These are phyloP conservation scores for Perca schrenkii DNA, from an alignment of 2,113 vertebrate species.

Conservation along the genomic window DNA sequence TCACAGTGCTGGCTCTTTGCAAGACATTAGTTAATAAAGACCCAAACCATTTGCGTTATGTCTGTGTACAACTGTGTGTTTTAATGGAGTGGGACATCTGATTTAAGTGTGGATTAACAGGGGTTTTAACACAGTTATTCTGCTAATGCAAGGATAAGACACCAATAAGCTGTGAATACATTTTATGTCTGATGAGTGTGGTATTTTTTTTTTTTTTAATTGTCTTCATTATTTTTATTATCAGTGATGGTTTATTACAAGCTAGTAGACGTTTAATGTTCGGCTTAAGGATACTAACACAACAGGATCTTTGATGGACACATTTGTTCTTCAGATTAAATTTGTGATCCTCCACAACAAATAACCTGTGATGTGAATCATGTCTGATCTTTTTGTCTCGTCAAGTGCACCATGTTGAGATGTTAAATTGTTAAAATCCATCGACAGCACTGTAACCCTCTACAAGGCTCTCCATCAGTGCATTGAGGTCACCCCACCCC, in stretches of 20 bases:
- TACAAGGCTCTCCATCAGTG: slow-evolving; percentile 35
- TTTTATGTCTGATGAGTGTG: background rate
- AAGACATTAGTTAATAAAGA: slow-evolving; percentile 24
- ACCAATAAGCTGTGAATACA: background rate
- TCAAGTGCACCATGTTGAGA: background rate
- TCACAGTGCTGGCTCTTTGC: slow-evolving; percentile 12
- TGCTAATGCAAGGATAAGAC: background rate
- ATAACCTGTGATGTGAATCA: background rate
- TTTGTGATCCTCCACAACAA: slow-evolving; percentile 24
- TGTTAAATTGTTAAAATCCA: slow-evolving; percentile 38
- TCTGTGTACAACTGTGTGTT: slow-evolving; percentile 14
- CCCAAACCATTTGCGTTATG: background rate
- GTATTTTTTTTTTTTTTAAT: background rate
- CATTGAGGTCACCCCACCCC: slow-evolving; percentile 69
- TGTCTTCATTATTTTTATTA: too few species aligned
- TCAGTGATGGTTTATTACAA: background rate
- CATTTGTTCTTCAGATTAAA: slow-evolving; percentile 7
- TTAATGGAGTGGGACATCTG: slow-evolving; percentile 34
- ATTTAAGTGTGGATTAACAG: slow-evolving; percentile 4
- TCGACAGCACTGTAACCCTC: slow-evolving; percentile 14
- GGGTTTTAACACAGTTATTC: background rate
- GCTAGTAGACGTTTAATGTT: background rate
- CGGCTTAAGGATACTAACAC: background rate
- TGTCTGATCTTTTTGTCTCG: slow-evolving; percentile 1
- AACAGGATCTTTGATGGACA: slow-evolving; percentile 10